Percentiles rank a stretch among this genome's conserved stretches.
These are phyloP conservation scores for Tenualosa thibaudeaui DNA, from an alignment of 2,797 vertebrate species.

Conservation along the genomic window DNA sequence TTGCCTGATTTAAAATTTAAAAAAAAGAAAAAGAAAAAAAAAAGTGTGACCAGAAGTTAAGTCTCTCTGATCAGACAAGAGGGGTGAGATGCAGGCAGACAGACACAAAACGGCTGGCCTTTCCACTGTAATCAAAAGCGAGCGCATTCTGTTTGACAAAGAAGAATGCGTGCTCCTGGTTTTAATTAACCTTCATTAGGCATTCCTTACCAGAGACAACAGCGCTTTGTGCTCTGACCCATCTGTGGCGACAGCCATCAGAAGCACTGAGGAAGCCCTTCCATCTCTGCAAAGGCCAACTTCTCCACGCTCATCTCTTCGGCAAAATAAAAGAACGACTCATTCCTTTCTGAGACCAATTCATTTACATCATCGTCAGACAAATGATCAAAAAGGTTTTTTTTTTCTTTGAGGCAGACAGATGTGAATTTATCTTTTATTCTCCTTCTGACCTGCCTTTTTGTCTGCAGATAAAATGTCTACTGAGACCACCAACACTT, in stretches of 20 bases:
- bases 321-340: neutral
- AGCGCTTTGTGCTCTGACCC: neutral
- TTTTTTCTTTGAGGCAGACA: too few species aligned
- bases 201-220: neutral
- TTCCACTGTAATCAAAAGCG: neutral
- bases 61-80: neutral
- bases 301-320: neutral
- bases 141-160: neutral
- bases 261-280: neutral
- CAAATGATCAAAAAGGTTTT: neutral
- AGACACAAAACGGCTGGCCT: slow-evolving; percentile 15
- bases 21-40: neutral
- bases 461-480: neutral
- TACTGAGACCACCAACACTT: neutral
- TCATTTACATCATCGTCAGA: neutral
- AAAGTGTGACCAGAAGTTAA: neutral
- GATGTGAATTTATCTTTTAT: neutral
- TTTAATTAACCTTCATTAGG: slow-evolving; percentile 24
- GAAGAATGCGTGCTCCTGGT: neutral
- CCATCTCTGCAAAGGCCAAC: slow-evolving; percentile 2
- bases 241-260: neutral
- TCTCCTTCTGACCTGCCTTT: neutral
- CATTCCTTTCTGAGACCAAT: neutral
- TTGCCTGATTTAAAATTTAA: slow-evolving; percentile 1
- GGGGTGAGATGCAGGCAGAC: neutral